These are phyloP conservation scores for Branchellion lobata DNA, from an alignment of 2,888 invertebrate species.

Conservation along the genomic window DNA sequence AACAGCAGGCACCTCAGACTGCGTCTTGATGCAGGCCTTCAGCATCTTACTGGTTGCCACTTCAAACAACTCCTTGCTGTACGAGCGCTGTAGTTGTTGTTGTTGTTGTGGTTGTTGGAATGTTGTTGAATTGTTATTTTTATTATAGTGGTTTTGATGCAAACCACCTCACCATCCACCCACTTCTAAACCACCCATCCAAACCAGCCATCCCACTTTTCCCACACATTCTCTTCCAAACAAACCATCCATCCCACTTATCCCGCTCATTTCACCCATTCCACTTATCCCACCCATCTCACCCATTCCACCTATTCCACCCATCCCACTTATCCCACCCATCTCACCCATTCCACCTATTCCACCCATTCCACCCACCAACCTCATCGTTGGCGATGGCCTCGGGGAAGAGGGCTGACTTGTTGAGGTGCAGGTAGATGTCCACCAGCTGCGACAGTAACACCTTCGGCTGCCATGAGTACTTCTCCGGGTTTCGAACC, in stretches of 20 bases:
- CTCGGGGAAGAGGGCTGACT: slow-evolving; percentile 70
- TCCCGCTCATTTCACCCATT: too few relatives aligned
- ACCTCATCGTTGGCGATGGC: slow-evolving; percentile 95
- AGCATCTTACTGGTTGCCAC: slow-evolving; percentile 82
- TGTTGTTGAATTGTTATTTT: neutral
- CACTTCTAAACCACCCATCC: neutral
- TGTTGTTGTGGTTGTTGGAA: too few relatives aligned
- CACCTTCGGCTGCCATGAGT: slow-evolving; percentile 93
- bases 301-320: neutral
- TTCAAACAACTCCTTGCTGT: slow-evolving; percentile 85
- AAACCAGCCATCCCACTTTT: neutral
- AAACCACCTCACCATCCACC: neutral
- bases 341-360: too few relatives aligned
- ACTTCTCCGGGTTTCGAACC: slow-evolving; percentile 84
- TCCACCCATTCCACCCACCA: slow-evolving; percentile 52
- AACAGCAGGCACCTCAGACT: slow-evolving; percentile 66
- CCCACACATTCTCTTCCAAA: neutral
- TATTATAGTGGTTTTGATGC: neutral
- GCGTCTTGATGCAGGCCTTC: slow-evolving; percentile 79
- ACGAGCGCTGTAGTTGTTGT: slow-evolving; percentile 73
- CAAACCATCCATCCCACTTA: neutral
- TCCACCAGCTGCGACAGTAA: slow-evolving; percentile 87
- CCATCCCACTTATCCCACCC: neutral
- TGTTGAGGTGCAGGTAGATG: slow-evolving; percentile 93
- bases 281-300: too few relatives aligned